These are phyloP conservation scores for Dicrostonyx torquatus DNA, from an alignment of 2,797 vertebrate genomes.

Conservation along the genomic window DNA sequence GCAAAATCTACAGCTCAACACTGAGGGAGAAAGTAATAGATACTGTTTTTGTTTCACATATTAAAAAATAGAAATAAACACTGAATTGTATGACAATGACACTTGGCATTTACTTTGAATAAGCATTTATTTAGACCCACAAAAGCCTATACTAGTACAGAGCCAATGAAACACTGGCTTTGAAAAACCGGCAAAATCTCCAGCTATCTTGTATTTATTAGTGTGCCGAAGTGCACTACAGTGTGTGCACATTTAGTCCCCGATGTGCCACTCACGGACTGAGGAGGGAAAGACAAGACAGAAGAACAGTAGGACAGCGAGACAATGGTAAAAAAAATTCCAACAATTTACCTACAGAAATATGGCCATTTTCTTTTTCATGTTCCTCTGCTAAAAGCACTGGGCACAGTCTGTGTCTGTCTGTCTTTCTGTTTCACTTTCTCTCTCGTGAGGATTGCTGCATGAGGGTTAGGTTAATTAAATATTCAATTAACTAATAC, in stretches of 20 bases:
- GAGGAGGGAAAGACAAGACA: neutral
- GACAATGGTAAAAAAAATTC: neutral
- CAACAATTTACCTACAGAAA: neutral
- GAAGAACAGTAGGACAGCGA: neutral
- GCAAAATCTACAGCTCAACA: neutral
- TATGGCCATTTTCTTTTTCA: neutral
- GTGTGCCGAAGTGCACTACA: neutral
- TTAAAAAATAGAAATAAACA: neutral
- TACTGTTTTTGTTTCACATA: neutral
- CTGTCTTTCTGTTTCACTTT: neutral
- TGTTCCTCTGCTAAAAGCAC: neutral
- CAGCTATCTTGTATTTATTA: neutral
- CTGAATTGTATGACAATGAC: neutral
- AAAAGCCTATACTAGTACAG: neutral
- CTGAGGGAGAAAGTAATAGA: neutral
- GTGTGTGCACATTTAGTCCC: neutral
- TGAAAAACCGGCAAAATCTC: neutral
- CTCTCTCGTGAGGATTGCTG: neutral
- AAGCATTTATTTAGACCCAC: conserved; percentile 5
- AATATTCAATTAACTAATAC: neutral
- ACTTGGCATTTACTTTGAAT: conserved; percentile 46
- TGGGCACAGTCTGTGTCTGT: neutral
- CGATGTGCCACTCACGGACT: neutral
- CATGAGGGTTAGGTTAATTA: neutral
- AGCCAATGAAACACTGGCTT: conserved; percentile 19